Percentiles rank a stretch among this genome's conserved stretches.
phyloP scores from a whole-genome alignment of 2,888 invertebrate species.

The Drosophila antonietae region DNA sequence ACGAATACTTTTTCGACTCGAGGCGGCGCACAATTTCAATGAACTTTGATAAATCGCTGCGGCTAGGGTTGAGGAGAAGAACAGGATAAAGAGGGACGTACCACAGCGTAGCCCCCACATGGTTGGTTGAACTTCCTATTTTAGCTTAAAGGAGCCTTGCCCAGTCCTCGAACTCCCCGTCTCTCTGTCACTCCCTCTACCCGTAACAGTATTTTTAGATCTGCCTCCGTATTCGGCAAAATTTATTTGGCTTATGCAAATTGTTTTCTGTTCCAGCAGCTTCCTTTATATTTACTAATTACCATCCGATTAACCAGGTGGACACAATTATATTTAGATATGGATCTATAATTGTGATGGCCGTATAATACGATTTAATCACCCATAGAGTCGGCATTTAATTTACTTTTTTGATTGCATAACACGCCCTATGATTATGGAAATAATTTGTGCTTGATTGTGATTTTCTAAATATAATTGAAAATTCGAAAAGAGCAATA shows the following conservation, averaged over 20 bases:
- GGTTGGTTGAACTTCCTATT: constrained; percentile 68
- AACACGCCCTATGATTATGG: background rate
- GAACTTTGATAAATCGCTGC: constrained; percentile 75
- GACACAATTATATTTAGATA: constrained; percentile 30
- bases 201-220: constrained; percentile 68
- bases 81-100: constrained; percentile 14
- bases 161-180: background rate
- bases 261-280: constrained; percentile 37
- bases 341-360: constrained; percentile 25
- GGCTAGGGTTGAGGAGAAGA: constrained; percentile 4
- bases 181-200: background rate
- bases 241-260: constrained; percentile 68
- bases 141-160: constrained; percentile 25
- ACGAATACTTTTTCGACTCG: constrained; percentile 29
- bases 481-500: background rate
- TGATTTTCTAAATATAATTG: background rate
- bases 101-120: constrained; percentile 22
- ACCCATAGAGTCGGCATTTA: background rate
- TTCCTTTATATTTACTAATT: constrained; percentile 42
- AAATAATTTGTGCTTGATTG: background rate
- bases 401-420: background rate
- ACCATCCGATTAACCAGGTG: constrained; percentile 12
- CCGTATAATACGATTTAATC: constrained; percentile 21
- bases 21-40: constrained; percentile 66
- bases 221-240: constrained; percentile 29